These are phyloP conservation scores for Ormyrus nitidulus DNA, from an alignment of 2,888 invertebrate genomes.

Conservation along the genomic window DNA sequence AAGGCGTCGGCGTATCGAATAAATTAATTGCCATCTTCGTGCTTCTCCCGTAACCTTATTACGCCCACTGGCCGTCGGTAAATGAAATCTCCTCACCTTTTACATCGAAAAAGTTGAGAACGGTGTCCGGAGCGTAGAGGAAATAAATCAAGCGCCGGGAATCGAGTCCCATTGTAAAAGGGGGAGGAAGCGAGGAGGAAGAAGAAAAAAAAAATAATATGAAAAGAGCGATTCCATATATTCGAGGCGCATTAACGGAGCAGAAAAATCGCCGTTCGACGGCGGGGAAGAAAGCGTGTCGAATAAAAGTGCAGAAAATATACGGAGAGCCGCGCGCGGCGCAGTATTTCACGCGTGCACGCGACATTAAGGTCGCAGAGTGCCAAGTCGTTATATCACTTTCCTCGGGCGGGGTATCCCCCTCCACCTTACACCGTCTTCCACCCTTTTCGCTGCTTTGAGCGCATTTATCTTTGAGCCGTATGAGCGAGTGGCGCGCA, in stretches of 20 bases:
- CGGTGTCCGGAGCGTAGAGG: not conserved
- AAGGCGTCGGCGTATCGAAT: constrained; percentile 22
- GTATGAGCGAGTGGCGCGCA: not conserved
- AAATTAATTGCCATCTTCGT: constrained; percentile 33
- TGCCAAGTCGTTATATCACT: constrained; percentile 52
- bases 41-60: constrained; percentile 11
- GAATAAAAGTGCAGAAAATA: constrained; percentile 45
- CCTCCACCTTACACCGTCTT: not conserved
- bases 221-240: constrained; percentile 11
- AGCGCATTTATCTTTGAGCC: not conserved
- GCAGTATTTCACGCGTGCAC: constrained; percentile 27
- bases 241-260: constrained; percentile 39
- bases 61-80: not conserved
- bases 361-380: constrained; percentile 38
- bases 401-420: not conserved
- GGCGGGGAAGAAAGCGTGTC: constrained; percentile 31
- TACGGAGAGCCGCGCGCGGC: not conserved
- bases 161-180: constrained; percentile 26
- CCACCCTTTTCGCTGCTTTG: not conserved
- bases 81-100: constrained; percentile 32
- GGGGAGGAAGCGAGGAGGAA: not conserved
- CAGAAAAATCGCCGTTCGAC: constrained; percentile 43
- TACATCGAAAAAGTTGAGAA: not conserved
- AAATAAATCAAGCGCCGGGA: constrained; percentile 19
- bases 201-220: not conserved